Base-by-base conservation (phyloP, 2,888 invertebrate genomes). In the Alitta virens region DNA sequence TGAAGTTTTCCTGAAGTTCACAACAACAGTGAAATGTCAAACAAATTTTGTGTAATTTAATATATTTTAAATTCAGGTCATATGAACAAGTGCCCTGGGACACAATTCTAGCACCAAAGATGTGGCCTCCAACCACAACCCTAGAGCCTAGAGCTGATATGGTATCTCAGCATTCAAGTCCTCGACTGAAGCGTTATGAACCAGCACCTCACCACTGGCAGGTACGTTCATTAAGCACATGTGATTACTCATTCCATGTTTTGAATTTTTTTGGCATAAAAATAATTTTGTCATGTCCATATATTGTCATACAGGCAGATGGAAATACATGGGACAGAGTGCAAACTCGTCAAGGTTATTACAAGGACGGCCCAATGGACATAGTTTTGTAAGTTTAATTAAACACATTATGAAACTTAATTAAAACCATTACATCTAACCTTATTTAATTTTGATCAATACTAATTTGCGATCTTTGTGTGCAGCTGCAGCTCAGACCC, bases 11-110 rank as follows among this genome's bases (percentile, higher is more conserved):
- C n/a, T n/a, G n/a, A n/a, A n/a, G n/a, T n/a, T n/a, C n/a, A n/a
- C n/a, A n/a, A n/a, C n/a, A n/a, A n/a, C n/a, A 16, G 40, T 40
- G 16, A 40, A 40, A 40, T 40, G 9, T 16, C 12, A 40, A 40
- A 40, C 9, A 12, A 40, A 12, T 12, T 40, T 40, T 40, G 16
- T 40, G 40, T 12, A 16, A 40, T 40, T 12, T 3, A 46, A 7
- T 24, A 46, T 26, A 16, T 40, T 53, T 23, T 33, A n/a, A n/a
- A n/a, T 33, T 12, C 59, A 79, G 79, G 58, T 68, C 72, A 3
- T 78, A 74, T 66, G 77, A 75, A 56, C 78, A 78, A 57, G 74
- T 79, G 2, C 77, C 77, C 1, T 79, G 78, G 79, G 80, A 80
- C 60, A 67, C 62, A 3, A 73, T 75, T 70, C 66, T 79, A 16